phyloP scores from a whole-genome alignment of 2,797 vertebrate genomes.

The Phaenicophaeus curvirostris region DNA sequence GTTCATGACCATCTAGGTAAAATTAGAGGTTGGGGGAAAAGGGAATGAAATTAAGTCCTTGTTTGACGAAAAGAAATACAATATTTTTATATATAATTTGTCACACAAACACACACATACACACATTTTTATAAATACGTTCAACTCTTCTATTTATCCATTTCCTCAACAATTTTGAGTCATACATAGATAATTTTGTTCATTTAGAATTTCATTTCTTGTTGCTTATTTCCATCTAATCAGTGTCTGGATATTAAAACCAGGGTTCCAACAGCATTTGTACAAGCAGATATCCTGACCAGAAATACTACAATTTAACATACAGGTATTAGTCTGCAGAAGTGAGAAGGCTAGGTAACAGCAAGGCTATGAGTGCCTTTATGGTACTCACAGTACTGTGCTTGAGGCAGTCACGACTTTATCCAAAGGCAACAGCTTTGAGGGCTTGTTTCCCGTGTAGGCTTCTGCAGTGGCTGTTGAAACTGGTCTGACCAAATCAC shows the following conservation, averaged over 20 bases:
- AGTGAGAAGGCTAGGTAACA: not conserved
- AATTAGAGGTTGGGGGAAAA: not conserved
- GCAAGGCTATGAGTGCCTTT: not conserved
- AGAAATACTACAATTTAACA: not conserved
- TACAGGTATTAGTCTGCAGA: not conserved
- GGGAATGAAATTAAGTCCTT: not conserved
- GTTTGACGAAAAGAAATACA: not conserved
- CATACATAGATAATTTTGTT: not conserved
- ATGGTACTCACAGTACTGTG: not conserved
- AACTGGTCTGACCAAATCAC: not conserved
- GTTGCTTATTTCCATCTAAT: not conserved
- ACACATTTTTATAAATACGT: not conserved
- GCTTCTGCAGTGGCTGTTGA: not conserved
- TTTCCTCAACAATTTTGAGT: not conserved
- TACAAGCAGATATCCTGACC: not conserved
- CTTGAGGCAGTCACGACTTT: not conserved
- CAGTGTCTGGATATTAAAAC: not conserved
- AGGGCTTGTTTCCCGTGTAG: not conserved
- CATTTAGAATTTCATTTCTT: not conserved
- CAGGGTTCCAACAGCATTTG: not conserved
- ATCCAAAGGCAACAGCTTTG: not conserved
- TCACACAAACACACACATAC: not conserved
- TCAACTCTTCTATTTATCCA: not conserved
- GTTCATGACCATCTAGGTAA: not conserved
- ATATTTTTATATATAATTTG: not conserved